Base-by-base conservation (phyloP, 1,140 invertebrate species). In the Bilobella aurantiaca region DNA sequence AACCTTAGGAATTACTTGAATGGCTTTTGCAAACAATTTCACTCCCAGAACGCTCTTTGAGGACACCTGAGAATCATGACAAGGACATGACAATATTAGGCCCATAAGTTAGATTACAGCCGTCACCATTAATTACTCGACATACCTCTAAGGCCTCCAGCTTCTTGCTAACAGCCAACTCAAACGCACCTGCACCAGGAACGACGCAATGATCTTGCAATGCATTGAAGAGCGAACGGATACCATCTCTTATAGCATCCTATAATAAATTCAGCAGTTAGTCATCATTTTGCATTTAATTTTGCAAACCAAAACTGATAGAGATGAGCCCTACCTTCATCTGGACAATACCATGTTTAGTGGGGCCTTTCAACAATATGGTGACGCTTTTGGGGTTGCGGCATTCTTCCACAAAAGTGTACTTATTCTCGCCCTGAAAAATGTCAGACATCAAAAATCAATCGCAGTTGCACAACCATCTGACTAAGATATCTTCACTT, bases 101-200 rank as follows among this genome's bases (percentile, higher is more conserved):
- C 86, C 69, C 68, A 32, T 0, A 64, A 59, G 49, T 65, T 27
- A 21, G 42, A 31, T n/a, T n/a, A n/a, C n/a, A n/a, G n/a, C n/a
- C n/a, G n/a, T n/a, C n/a, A n/a, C n/a, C n/a, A n/a, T n/a, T n/a
- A n/a, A n/a, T n/a, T n/a, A n/a, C n/a, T n/a, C n/a, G n/a, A 57
- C 61, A 1, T 59, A 63, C 59, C 16, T 59, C 12, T 1, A 65
- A 47, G 27, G 5, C 62, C 16, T 86, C 82, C 28, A 99, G 79
- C 74, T 87, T 86, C 74, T 86, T 86, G 75, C 90, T 87, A 23
- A 90, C 92, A 58, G 89, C 87, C 63, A 99, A 83, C 82, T 99
- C 97, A 80, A 96, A 98, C 21, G 96, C 91, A 57, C 94, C 96
- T 63, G 95, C 97, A 56, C 96, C 97, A 49, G 96, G 91, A 67